Evolutionary conservation across 2,797 vertebrate genomes (phyloP).

Genomic region (Selene dorsalis): DNA sequence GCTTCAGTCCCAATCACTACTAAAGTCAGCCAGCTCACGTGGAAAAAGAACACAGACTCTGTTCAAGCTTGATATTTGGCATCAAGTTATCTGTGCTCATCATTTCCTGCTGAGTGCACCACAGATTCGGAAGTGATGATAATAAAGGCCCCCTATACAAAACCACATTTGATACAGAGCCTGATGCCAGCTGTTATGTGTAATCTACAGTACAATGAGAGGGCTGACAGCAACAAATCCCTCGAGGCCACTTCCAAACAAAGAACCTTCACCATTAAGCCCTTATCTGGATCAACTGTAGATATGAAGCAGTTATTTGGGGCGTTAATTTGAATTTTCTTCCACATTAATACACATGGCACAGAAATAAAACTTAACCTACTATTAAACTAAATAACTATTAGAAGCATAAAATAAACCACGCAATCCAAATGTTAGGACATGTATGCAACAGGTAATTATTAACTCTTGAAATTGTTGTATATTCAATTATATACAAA

Average conservation of each 20-base stretch:
- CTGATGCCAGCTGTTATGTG: constrained; percentile 27
- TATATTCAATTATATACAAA: too few species aligned
- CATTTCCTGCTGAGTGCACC: constrained; percentile 18
- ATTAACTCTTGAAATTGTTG: too few species aligned
- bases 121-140: constrained; percentile 7
- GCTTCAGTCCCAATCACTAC: constrained; percentile 1
- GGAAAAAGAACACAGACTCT: background rate
- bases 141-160: constrained; percentile 21
- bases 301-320: background rate
- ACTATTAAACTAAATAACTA: background rate
- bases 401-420: background rate
- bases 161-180: constrained; percentile 13
- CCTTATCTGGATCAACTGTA: background rate
- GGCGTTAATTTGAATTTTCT: background rate
- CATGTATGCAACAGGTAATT: too few species aligned
- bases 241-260: constrained; percentile 3
- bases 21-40: background rate
- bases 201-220: background rate
- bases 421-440: background rate
- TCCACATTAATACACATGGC: background rate
- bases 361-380: background rate
- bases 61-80: constrained; percentile 8
- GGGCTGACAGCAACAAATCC: background rate
- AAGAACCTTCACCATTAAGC: constrained; percentile 5
- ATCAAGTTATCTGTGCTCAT: constrained; percentile 13